Evolutionary conservation across 2,888 invertebrate species (phyloP).

Genomic region (Lasioglossum morio): DNA sequence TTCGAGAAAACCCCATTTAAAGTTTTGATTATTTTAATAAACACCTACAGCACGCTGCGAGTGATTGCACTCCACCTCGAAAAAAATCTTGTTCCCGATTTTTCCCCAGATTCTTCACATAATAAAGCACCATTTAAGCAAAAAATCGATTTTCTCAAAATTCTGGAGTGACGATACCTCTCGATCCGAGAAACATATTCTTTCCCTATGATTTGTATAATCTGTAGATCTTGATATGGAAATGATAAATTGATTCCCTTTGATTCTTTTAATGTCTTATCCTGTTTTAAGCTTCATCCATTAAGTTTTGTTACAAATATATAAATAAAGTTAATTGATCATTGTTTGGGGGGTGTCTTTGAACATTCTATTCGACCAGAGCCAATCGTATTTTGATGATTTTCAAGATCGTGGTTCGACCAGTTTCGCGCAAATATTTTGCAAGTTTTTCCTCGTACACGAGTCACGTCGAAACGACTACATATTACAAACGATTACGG

Average conservation of each 20-base stretch:
- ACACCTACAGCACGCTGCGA: no score
- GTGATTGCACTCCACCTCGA: no score
- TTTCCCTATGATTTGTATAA: no score
- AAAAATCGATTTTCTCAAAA: no score
- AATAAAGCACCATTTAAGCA: no score
- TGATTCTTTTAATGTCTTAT: background rate
- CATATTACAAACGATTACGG: background rate
- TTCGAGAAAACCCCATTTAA: no score
- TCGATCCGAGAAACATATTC: no score
- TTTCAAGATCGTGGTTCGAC: background rate
- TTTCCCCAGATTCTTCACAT: no score
- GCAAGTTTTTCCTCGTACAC: background rate
- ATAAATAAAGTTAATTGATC: background rate
- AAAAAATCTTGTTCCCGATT: no score
- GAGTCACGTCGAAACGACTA: conserved; percentile 5
- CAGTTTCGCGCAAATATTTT: background rate
- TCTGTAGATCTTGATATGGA: no score
- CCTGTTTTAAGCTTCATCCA: background rate
- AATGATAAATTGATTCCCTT: background rate
- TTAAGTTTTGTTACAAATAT: background rate
- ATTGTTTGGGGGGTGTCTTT: background rate
- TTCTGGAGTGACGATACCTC: no score
- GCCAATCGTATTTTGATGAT: background rate
- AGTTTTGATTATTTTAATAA: no score
- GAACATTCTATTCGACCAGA: background rate